These are phyloP conservation scores for Harlomillsia oculata DNA, from an alignment of 1,140 invertebrate species.

Conservation along the genomic window DNA sequence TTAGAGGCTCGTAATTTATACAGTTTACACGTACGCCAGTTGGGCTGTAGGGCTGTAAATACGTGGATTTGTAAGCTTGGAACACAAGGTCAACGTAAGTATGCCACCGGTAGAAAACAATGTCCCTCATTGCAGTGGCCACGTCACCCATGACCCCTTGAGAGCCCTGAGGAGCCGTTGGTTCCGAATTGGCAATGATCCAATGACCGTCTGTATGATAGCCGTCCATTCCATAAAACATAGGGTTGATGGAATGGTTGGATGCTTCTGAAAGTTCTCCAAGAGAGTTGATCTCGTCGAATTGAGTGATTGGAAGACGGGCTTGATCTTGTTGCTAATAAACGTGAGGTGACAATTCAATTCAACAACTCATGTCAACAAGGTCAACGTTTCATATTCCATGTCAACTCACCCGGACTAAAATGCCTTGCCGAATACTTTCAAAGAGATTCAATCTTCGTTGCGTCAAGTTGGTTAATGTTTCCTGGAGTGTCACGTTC, in stretches of 20 bases:
- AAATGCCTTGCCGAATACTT: background rate
- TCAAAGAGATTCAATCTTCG: background rate
- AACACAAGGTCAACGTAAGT: constrained; percentile 41
- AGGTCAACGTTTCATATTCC: background rate
- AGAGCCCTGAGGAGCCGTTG: constrained; percentile 17
- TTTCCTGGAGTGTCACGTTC: background rate
- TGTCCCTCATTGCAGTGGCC: constrained; percentile 57
- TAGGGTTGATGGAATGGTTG: background rate
- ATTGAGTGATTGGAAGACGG: background rate
- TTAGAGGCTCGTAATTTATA: too few species aligned
- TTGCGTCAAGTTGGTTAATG: background rate
- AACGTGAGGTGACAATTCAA: background rate
- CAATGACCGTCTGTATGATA: constrained; percentile 5
- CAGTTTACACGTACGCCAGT: constrained; percentile 39
- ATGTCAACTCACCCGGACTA: background rate
- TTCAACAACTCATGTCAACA: background rate
- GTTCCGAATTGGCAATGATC: background rate
- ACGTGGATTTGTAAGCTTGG: constrained; percentile 40
- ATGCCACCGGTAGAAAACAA: constrained; percentile 44
- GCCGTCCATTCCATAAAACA: background rate
- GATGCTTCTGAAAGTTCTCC: constrained; percentile 1
- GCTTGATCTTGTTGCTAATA: background rate
- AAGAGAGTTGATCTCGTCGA: background rate
- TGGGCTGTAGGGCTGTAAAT: constrained; percentile 38
- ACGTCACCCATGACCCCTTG: constrained; percentile 55